Evolutionary conservation across 2,113 vertebrate species (phyloP), one percentile per base, ranked within the genome.

Genomic region (Tenrec ecaudatus): DNA sequence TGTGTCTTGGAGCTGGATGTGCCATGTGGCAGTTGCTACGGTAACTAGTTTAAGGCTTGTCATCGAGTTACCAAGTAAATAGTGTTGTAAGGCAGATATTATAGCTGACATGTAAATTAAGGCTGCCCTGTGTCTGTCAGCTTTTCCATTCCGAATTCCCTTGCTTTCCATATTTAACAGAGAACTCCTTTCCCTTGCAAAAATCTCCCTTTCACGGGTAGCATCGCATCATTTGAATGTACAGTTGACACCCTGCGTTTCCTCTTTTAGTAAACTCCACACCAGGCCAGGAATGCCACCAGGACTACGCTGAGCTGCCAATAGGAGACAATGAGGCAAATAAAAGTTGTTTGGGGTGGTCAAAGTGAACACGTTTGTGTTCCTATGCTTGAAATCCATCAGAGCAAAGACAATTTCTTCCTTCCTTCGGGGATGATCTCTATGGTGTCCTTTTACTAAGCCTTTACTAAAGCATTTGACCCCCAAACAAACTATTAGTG

Each of bases 21-120:
- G 64, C 76, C 89, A 96, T 95, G 96, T 95, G 88, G 82, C 79
- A 97, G 97, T 98, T 98, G 97, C 97, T 98, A 98, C 0, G 80
- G 97, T 97, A 97, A 98, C 97, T 80, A 85, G 76, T 97, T 97
- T 94, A 90, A 97, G 96, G 93, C 94, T 93, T 93, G 57, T 84
- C 97, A 89, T 87, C 0, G 0, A 95, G 95, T 97, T 95, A 97
- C 86, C 76, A 89, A 82, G 86, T 94, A 97, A 97, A 97, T 97
- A 96, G 89, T 84, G 84, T 95, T 90, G 60, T 92, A 93, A 96
- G 96, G 94, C 92, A 97, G 88, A 92, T 98, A 97, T 95, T 97
- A 97, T 68, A 95, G 87, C 69, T 96, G 94, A 93, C 88, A 77
- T 96, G 53, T 76, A 96, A 97, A 97, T 95, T 78, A 97, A 90